Base-by-base conservation (phyloP, 2,888 invertebrate genomes). In the Trilocha varians region DNA sequence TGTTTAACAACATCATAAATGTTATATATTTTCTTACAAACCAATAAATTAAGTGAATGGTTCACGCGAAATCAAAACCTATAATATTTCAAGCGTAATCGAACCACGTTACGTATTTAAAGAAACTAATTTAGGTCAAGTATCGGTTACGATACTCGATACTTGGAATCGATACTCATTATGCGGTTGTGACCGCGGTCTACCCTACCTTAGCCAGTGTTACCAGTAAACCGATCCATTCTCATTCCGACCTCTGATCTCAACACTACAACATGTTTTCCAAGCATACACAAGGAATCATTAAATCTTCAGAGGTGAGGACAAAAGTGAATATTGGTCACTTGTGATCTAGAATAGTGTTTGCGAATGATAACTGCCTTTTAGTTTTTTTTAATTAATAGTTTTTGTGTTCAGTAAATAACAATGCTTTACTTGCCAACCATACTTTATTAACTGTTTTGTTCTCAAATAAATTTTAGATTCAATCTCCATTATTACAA, bases 201-300 rank as follows among this genome's bases (percentile, higher is more conserved):
- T 25, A 25, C 4, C 25, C 25, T 5, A 49, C 32, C 41, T 36
- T 41, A 41, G 44, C 43, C 51, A 53, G n/a, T n/a, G n/a, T n/a
- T n/a, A n/a, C n/a, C n/a, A 73, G 78, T 80, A 74, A 80, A 72
- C 60, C 62, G 62, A 78, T 76, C 71, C 75, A 77, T 70, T 76
- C 55, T 59, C 55, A 63, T 64, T 59, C 48, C 54, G 53, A 53
- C 52, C 58, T 60, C 55, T 47, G 59, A 60, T 67, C 71, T 78
- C 70, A 79, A 65, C 70, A 66, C 64, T 62, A 52, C 69, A 69
- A 65, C 67, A 82, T 84, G 85, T 83, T 78, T 79, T 79, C 80
- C 74, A 84, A 84, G 83, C 83, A 75, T 62, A 66, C 80, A 53
- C 66, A 69, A 64, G 65, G 68, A 80, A 80, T 78, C 52, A 57